phyloP scores from a whole-genome alignment of 2,113 vertebrate species.

The Archocentrus centrarchus region DNA sequence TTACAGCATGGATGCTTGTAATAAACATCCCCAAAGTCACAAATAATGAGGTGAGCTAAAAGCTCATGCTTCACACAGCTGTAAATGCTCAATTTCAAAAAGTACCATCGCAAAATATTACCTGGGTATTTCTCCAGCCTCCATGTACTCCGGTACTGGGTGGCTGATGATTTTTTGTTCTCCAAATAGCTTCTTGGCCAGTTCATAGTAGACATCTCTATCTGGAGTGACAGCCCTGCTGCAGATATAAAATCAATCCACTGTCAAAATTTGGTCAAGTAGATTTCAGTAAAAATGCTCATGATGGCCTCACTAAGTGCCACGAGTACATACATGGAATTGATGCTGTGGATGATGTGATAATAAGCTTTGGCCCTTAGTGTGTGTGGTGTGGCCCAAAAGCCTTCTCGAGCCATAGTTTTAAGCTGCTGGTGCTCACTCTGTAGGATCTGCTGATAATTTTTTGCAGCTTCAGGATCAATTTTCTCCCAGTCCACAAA shows the following conservation, averaged over 20 bases:
- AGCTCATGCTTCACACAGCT: neutral
- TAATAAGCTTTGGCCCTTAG: conserved; percentile 85
- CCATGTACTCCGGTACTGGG: conserved; percentile 85
- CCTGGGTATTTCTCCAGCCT: conserved; percentile 83
- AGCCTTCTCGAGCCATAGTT: conserved; percentile 83
- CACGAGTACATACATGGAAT: conserved; percentile 68
- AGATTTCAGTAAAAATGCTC: neutral
- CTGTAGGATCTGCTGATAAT: conserved; percentile 71
- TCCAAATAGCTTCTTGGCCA: conserved; percentile 80
- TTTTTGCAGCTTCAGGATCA: conserved; percentile 64
- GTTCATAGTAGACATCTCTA: conserved; percentile 74
- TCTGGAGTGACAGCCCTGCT: conserved; percentile 73
- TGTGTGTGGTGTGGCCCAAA: conserved; percentile 80
- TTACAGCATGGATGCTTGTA: neutral
- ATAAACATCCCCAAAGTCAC: no score
- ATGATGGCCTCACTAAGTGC: neutral
- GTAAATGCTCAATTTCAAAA: neutral
- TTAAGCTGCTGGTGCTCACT: conserved; percentile 81
- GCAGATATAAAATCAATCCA: conserved; percentile 17
- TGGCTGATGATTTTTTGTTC: conserved; percentile 76
- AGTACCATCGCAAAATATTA: conserved; percentile 67
- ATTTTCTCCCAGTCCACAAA: conserved; percentile 89
- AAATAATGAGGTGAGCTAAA: neutral
- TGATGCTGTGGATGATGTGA: conserved; percentile 83
- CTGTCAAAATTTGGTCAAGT: neutral